Percentiles rank a stretch among this genome's conserved stretches.
These are phyloP conservation scores for Lamprotornis superbus DNA, from an alignment of 2,113 vertebrate species.

Conservation along the genomic window DNA sequence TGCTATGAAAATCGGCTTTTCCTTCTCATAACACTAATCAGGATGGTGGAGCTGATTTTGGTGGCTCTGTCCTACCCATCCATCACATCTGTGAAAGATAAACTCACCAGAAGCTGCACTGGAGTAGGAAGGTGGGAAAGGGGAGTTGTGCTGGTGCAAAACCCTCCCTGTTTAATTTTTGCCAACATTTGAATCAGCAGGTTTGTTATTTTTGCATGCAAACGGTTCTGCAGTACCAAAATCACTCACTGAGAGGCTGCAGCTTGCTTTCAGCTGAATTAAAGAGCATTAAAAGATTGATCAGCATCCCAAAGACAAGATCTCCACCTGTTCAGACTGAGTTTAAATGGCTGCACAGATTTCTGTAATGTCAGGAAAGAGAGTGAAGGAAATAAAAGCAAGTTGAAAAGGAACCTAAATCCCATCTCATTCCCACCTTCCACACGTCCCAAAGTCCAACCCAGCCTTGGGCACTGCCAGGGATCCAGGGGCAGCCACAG, in stretches of 20 bases:
- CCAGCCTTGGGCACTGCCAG: neutral
- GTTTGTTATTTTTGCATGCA: neutral
- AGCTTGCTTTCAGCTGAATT: neutral
- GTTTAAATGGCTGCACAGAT: neutral
- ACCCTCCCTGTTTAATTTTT: neutral
- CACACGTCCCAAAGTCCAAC: accelerated
- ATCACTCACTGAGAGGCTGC: neutral
- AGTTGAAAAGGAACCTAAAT: neutral
- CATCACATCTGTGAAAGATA: neutral
- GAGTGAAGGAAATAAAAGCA: neutral
- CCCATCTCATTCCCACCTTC: no score
- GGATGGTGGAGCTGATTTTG: neutral
- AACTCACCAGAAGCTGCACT: neutral
- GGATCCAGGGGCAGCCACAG: neutral
- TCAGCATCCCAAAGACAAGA: neutral
- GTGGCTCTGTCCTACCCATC: neutral
- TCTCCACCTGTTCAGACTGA: neutral
- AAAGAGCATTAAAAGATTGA: neutral
- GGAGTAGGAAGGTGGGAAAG: neutral
- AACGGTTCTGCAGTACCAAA: neutral
- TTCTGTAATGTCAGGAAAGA: neutral
- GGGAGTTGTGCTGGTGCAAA: neutral
- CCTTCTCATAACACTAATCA: neutral
- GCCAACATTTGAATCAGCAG: neutral
- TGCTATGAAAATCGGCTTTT: conserved; percentile 12